Base-by-base conservation (phyloP, 2,797 vertebrate genomes). In the Coilia nasus region DNA sequence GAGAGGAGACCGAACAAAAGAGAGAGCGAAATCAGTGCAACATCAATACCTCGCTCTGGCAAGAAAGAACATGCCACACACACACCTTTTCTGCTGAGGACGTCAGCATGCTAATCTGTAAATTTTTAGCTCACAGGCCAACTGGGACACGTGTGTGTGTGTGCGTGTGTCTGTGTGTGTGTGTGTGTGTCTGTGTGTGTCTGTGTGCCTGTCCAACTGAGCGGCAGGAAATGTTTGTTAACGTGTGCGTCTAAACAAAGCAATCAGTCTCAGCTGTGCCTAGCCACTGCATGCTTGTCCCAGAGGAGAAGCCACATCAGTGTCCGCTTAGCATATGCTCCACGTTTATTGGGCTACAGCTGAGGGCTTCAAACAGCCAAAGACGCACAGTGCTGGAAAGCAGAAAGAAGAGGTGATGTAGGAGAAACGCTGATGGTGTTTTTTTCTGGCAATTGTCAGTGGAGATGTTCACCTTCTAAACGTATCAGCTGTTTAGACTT, bases 241-340 rank as follows among this genome's bases (percentile, higher is more conserved):
- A 90, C 91, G 86, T 91, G 90, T 85, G 84, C 81, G 17, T 78
- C 75, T 84, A 90, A 86, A 90, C 88, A 83, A 85, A 67, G 17
- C 82, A 90, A 83, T 85, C 86, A 82, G 89, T 85, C 91, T 91
- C 93, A 93, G 92, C 91, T 93, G 93, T 85, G 50, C 54, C 62
- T 46, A 6, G 64, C 88, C 82, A 0, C 56, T 57, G 57, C 89
- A 90, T 90, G 90, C 89, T 89, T 88, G 1, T 88, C 91, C 86
- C 87, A 81, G 88, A 90, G 90, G 90, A 92, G 88, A 83, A 86
- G 47, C 31, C 89, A 87, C 44, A 56, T 92, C 87, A 89, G 88
- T 86, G 78, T 82, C 87, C 87, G 81, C 83, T 81, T n/a, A 31
- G 80, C 82, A 81, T 82, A 11, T 88, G 86, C 84, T 62, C 85